Evolutionary conservation across 2,113 vertebrate genomes (phyloP).

Genomic region (Danio rerio): DNA sequence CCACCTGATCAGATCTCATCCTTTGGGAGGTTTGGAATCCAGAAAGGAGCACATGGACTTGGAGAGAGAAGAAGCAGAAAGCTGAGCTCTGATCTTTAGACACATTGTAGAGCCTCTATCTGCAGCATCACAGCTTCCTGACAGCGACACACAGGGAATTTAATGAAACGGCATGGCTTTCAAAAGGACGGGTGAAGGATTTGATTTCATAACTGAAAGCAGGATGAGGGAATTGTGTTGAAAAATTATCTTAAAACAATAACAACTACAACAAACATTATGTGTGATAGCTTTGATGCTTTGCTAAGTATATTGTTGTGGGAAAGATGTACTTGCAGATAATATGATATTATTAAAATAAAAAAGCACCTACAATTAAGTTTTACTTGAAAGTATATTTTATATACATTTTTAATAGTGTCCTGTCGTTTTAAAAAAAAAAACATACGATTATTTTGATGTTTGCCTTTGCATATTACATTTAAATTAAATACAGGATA

Average conservation of each 20-base stretch:
- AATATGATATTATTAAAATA: too few species aligned
- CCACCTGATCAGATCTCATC: constrained; percentile 43
- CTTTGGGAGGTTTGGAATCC: constrained; percentile 27
- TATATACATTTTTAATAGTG: too few species aligned
- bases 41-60: background rate
- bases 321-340: background rate
- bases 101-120: constrained; percentile 44
- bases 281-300: background rate
- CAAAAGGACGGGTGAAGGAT: constrained; percentile 7
- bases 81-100: constrained; percentile 48
- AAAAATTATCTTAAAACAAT: background rate
- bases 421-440: too few species aligned
- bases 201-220: background rate
- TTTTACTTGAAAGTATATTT: background rate
- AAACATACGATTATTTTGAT: too few species aligned
- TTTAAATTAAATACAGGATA: too few species aligned
- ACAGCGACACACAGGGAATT: constrained; percentile 5
- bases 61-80: constrained; percentile 28
- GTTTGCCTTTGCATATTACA: too few species aligned
- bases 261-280: background rate
- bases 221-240: background rate
- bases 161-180: constrained; percentile 37
- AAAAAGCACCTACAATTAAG: too few species aligned
- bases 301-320: background rate
- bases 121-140: constrained; percentile 46